Base-by-base conservation (phyloP, 2,888 invertebrate species). In the Harpagoxenus sublaevis region DNA sequence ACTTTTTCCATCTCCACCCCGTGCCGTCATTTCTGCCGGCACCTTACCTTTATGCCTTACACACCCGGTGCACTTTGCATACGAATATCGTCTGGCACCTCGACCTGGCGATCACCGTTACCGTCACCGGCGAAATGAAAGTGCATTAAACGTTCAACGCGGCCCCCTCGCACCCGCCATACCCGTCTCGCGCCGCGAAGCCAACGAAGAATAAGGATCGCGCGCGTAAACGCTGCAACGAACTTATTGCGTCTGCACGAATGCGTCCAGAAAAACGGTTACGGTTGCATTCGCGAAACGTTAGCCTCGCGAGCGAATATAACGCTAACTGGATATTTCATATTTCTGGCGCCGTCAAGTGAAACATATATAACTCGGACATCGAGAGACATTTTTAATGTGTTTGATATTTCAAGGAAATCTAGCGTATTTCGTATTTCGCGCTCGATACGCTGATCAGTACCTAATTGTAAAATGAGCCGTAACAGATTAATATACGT, bases 51-150 rank as follows among this genome's bases (percentile, higher is more conserved):
- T 78, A 81, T 55, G 45, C 81, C 57, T 78, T 55, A 66, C 66
- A 66, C 66, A 66, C 65, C 57, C 71, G 88, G 65, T 87, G 84
- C 85, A 85, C 84, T 88, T 89, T 87, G 90, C 90, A 89, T 90
- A 85, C 84, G 86, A 89, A 90, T 89, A 84, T 83, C 83, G 73
- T 70, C 45, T 77, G 75, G 62, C 77, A 74, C 70, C 74, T 68
- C 68, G 60, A 63, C 53, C 79, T 53, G 55, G 53, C 74, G 65
- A 73, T 70, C 62, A 79, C 74, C 73, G 74, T 42, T 66, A 53
- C 35, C 65, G 81, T 65, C 73, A 74, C 74, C 74, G 68, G 57
- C 88, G 63, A 88, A 88, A 89, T 89, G 89, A 89, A 89, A 89
- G 85, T 86, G 85, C 88, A 88, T 88, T 89, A 89, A 89, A 85